Conservation (phyloP, 2,797 vertebrate genomes). For the Esox masquinongy region DNA sequence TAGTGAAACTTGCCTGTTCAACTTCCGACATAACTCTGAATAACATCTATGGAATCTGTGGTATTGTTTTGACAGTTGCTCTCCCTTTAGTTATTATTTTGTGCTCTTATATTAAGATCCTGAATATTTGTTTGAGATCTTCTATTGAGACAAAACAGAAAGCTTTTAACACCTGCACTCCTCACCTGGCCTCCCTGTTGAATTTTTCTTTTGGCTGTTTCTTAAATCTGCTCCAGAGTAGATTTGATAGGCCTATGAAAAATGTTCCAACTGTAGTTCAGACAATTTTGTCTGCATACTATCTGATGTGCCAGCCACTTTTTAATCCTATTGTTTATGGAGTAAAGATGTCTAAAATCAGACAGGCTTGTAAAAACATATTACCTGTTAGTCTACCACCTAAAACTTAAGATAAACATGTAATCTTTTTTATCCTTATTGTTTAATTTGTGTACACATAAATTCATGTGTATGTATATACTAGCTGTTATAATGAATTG, state of each 20-base stretch:
- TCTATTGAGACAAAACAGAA: conserved; percentile 41
- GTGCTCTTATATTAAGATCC: conserved; percentile 49
- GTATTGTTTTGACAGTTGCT: neutral
- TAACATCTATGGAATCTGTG: conserved; percentile 50
- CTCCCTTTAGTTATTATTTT: conserved; percentile 33
- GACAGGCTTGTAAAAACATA: conserved; percentile 31
- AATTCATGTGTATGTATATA: neutral
- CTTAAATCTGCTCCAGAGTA: conserved; percentile 40
- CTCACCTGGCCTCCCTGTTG: conserved; percentile 50
- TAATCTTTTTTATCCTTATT: neutral
- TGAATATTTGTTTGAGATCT: conserved; percentile 37
- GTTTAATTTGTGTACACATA: neutral
- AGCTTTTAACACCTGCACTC: conserved; percentile 46
- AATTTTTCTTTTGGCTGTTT: conserved; percentile 36
- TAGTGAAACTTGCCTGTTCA: conserved; percentile 55
- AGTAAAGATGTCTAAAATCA: conserved; percentile 40
- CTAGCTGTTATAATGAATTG: neutral
- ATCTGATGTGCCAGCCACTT: conserved; percentile 38
- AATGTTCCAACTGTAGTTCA: conserved; percentile 14
- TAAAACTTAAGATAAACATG: neutral
- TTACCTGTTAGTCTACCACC: neutral
- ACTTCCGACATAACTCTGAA: conserved; percentile 37
- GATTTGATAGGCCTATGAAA: neutral
- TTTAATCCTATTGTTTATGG: conserved; percentile 51
- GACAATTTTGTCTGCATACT: conserved; percentile 43